Percentiles rank a stretch among this genome's conserved stretches.
These are phyloP conservation scores for Pseudomyrmex pallidus DNA, from an alignment of 1,140 invertebrate species.

Conservation along the genomic window DNA sequence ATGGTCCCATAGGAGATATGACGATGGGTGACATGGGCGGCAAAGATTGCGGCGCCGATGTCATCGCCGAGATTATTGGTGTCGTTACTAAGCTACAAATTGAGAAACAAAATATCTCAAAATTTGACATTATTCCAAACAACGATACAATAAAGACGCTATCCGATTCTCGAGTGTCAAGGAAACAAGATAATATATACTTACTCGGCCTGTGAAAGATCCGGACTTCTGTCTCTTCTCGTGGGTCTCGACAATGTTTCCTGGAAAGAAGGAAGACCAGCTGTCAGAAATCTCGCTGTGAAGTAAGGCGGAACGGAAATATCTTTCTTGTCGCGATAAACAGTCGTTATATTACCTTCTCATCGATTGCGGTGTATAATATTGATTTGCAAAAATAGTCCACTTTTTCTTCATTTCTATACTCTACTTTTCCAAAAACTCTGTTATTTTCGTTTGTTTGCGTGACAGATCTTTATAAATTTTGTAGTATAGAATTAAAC, in stretches of 20 bases:
- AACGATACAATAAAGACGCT: neutral
- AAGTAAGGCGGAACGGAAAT: conserved; percentile 36
- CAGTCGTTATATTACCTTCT: conserved; percentile 17
- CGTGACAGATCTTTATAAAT: no score
- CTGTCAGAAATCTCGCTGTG: conserved; percentile 37
- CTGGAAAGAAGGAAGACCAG: conserved; percentile 57
- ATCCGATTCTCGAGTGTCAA: neutral
- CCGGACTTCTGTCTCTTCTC: conserved; percentile 76
- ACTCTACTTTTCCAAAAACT: no score
- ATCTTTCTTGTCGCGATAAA: conserved; percentile 23
- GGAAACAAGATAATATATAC: conserved; percentile 66
- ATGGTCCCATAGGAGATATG: conserved; percentile 75
- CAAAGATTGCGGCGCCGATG: conserved; percentile 74
- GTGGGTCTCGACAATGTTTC: conserved; percentile 67
- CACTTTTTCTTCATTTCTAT: neutral
- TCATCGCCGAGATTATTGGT: conserved; percentile 76
- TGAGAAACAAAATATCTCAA: neutral
- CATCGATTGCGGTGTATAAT: conserved; percentile 5
- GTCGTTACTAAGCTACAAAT: conserved; percentile 65
- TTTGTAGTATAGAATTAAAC: no score
- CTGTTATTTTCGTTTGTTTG: no score
- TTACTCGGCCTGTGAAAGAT: conserved; percentile 76
- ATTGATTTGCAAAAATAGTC: conserved; percentile 29
- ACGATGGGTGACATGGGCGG: conserved; percentile 80
- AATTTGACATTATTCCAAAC: neutral